Evolutionary conservation across 2,797 vertebrate species (phyloP).

Genomic region (Linurgus olivaceus): DNA sequence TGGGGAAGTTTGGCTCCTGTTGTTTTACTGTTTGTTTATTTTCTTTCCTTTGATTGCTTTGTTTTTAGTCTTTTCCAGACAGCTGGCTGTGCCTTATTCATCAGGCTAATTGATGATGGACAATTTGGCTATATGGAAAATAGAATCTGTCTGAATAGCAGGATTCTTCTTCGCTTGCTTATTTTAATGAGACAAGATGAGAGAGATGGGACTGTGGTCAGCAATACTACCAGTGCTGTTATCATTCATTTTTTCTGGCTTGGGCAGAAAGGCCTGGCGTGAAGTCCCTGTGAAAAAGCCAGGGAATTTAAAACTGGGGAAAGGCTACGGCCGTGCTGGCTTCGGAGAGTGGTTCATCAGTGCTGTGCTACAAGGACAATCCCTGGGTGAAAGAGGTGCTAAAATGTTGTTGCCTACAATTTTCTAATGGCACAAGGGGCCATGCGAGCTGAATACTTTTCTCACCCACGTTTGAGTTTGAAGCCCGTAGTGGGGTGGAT

Average conservation of each 20-base stretch:
- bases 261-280: not conserved
- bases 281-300: not conserved
- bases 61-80: conserved; percentile 15
- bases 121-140: not conserved
- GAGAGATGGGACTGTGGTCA: not conserved
- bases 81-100: conserved; percentile 34
- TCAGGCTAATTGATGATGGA: conserved; percentile 20
- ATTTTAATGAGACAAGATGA: not conserved
- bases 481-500: not conserved
- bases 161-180: not conserved
- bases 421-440: not conserved
- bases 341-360: not conserved
- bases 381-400: not conserved
- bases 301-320: not conserved
- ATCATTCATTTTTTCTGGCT: not conserved
- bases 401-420: not conserved
- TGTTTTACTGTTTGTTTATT: not conserved
- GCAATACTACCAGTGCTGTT: not conserved
- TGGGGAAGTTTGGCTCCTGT: not conserved
- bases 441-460: not conserved
- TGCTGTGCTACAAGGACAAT: not conserved
- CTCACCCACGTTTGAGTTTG: not conserved
- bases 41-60: conserved; percentile 6
- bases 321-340: too few relatives aligned
- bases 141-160: conserved; percentile 1